Percentiles rank a stretch among this genome's conserved stretches.
These are phyloP conservation scores for Drosophila incognita DNA, from an alignment of 2,888 invertebrate genomes.

Conservation along the genomic window DNA sequence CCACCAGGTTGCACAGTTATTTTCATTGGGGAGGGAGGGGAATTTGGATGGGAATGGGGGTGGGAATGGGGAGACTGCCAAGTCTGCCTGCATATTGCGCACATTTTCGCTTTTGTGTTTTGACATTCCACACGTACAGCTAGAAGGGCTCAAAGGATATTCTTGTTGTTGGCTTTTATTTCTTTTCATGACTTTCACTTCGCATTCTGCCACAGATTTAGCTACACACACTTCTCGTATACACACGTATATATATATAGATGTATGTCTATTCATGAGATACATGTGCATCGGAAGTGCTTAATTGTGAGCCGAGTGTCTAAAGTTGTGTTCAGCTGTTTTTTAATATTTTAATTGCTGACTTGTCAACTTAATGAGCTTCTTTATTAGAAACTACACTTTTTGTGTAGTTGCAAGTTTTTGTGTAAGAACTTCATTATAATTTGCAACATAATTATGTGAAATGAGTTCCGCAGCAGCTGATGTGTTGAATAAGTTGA, in stretches of 20 bases:
- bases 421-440: not conserved
- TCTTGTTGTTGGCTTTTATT: conserved; percentile 16
- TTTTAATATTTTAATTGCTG: conserved; percentile 48
- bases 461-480: not conserved
- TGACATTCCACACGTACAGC: conserved; percentile 42
- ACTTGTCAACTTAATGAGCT: conserved; percentile 1
- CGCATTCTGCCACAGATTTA: conserved; percentile 54
- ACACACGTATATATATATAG: not conserved
- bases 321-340: not conserved
- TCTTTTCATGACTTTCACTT: conserved; percentile 59
- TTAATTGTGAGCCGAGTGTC: conserved; percentile 30
- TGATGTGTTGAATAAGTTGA: not conserved
- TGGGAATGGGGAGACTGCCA: not conserved
- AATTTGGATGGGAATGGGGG: rapidly evolving
- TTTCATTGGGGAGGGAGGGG: not conserved
- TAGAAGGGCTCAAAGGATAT: conserved; percentile 6
- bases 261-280: not conserved
- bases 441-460: not conserved
- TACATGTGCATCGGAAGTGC: conserved; percentile 20
- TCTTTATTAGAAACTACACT: not conserved
- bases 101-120: conserved; percentile 54
- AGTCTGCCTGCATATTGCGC: conserved; percentile 50
- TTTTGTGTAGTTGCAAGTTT: not conserved
- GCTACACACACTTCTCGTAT: conserved; percentile 6
- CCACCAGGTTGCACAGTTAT: not conserved